Evolutionary conservation across 2,888 invertebrate species (phyloP).

Genomic region (Oasisia sp.): DNA sequence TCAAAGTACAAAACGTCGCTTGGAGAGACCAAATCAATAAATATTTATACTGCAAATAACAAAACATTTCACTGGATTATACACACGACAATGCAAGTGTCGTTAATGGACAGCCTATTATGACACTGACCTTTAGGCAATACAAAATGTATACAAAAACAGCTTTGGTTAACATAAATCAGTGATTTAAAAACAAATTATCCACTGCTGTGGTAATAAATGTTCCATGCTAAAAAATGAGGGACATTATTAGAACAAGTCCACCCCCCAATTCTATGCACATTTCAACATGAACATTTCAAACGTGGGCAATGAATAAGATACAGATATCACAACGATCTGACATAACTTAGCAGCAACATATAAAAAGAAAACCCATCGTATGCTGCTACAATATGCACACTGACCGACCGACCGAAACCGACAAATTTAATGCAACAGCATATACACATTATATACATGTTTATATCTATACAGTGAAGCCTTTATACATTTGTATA

Average conservation of each 20-base stretch:
- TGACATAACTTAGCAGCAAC: neutral
- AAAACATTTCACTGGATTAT: neutral
- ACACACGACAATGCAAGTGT: neutral
- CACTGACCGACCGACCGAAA: neutral
- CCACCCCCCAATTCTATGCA: neutral
- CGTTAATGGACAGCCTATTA: neutral
- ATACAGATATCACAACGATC: conserved; percentile 8
- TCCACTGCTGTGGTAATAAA: neutral
- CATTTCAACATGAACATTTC: neutral
- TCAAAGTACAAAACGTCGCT: neutral
- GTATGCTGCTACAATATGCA: neutral
- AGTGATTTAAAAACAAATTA: neutral
- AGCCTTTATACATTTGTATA: conserved; percentile 13
- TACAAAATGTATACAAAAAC: neutral
- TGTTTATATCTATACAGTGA: neutral
- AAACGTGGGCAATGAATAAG: conserved; percentile 3
- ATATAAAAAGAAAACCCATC: neutral
- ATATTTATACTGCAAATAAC: neutral
- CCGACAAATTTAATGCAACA: no score
- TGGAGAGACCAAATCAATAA: neutral
- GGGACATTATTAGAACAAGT: neutral
- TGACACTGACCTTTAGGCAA: neutral
- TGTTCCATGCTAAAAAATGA: neutral
- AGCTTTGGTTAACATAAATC: neutral
- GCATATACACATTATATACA: neutral